Base-by-base conservation (phyloP, 2,888 invertebrate species). In the Leptopilina myrica region DNA sequence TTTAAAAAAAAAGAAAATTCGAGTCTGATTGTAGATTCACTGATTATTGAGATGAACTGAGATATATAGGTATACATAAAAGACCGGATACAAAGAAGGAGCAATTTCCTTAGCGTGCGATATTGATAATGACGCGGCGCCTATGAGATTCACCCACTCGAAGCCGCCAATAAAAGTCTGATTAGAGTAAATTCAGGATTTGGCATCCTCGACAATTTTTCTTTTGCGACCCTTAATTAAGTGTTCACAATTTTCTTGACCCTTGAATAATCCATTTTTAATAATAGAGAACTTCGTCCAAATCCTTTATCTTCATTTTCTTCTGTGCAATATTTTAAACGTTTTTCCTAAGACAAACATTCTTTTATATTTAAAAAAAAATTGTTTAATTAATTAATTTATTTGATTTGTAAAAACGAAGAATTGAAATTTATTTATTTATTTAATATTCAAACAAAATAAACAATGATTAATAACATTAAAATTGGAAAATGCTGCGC, bases 91-190 rank as follows among this genome's bases (percentile, higher is more conserved):
- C n/a, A 73, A 56, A 56, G 56, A 73, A 33, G 15, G 40, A 73
- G 33, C 73, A 73, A 59, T 73, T 73, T 40, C 33, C 56, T 73
- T 73, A 53, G 73, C 33, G 56, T 56, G 56, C 40, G 40, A 56
- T 69, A 20, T 69, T 73, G 73, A 73, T 73, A 53, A 73, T 56
- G 53, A 73, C 56, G 73, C 56, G 73, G 73, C 56, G 73, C 56
- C 73, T 56, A 73, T 73, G 73, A 73, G 73, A 73, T 73, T 73
- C 56, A 73, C 56, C 73, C 56, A 59, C 73, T 53, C 56, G 9
- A 49, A 73, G 73, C 56, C 76, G 79, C 79, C 77, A 79, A 82
- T 69, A 80, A 83, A 84, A 84, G 84, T 84, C 84, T 84, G 84
- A 84, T 81, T 84, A 84, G 82, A 76, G 81, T 79, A 82, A 83